phyloP scores from a whole-genome alignment of 2,888 invertebrate species.

The Troides oblongomaculatus region DNA sequence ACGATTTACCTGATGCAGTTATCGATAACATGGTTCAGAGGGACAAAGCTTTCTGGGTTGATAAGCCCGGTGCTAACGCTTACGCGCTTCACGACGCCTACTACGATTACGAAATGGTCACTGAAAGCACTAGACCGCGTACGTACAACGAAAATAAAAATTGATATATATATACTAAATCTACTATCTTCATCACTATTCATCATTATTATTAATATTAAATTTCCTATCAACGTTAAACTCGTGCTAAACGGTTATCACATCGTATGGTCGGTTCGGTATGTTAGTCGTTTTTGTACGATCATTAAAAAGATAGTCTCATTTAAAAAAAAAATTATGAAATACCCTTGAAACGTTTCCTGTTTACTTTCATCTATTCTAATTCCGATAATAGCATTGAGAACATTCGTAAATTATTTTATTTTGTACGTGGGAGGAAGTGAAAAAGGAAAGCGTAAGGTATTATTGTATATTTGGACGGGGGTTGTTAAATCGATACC shows the following conservation, averaged over 20 bases:
- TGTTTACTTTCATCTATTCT: neutral
- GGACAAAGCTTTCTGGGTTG: slow-evolving; percentile 78
- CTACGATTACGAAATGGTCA: slow-evolving; percentile 61
- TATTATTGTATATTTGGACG: too few relatives aligned
- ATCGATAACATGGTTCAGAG: slow-evolving; percentile 70
- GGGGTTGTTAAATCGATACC: neutral
- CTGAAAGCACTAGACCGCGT: slow-evolving; percentile 56
- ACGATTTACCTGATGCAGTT: slow-evolving; percentile 68
- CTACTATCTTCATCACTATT: too few relatives aligned
- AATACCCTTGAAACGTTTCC: neutral
- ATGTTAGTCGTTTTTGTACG: neutral
- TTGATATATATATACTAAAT: too few relatives aligned
- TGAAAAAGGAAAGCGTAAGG: neutral
- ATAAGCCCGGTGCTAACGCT: slow-evolving; percentile 77
- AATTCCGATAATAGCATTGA: neutral
- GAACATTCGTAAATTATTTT: neutral
- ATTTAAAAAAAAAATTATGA: too few relatives aligned
- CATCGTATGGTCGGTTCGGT: too few relatives aligned
- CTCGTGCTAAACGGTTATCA: too few relatives aligned
- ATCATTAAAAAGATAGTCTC: neutral
- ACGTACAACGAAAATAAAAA: slow-evolving; percentile 27
- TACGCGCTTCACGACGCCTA: slow-evolving; percentile 74
- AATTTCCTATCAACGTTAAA: too few relatives aligned
- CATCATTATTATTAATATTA: too few relatives aligned
- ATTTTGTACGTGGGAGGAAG: neutral